These are phyloP conservation scores for Entelurus aequoreus DNA, from an alignment of 2,113 vertebrate genomes.

Conservation along the genomic window DNA sequence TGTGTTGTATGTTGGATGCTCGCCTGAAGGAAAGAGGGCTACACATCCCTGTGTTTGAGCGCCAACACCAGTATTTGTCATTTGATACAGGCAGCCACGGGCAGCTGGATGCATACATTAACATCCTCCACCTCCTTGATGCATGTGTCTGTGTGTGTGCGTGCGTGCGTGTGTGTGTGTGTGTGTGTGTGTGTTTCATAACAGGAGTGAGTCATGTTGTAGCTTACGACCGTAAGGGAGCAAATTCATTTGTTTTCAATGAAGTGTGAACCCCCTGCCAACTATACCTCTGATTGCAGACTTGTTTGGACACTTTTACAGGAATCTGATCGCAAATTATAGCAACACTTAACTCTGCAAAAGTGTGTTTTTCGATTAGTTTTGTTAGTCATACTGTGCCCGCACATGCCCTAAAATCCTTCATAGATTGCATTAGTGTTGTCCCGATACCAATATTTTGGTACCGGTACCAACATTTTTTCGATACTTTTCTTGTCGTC, in stretches of 20 bases:
- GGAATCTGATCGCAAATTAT: no score
- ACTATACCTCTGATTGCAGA: no score
- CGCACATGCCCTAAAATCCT: no score
- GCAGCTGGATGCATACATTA: constrained; percentile 48
- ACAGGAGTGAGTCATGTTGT: constrained; percentile 11
- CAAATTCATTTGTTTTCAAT: constrained; percentile 9
- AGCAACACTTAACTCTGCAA: no score
- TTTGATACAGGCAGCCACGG: constrained; percentile 40
- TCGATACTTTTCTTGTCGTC: no score
- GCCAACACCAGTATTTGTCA: constrained; percentile 46
- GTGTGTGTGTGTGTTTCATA: constrained; percentile 8
- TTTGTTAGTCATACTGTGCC: no score
- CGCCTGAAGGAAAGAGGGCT: constrained; percentile 38
- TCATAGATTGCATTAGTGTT: no score
- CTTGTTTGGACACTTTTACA: no score
- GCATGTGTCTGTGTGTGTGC: neutral
- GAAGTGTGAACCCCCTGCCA: constrained; percentile 1
- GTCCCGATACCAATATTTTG: no score
- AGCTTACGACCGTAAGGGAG: constrained; percentile 9
- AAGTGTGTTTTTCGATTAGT: no score
- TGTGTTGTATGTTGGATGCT: constrained; percentile 34
- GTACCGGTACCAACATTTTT: no score
- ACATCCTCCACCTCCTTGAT: constrained; percentile 12
- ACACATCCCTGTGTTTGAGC: constrained; percentile 30
- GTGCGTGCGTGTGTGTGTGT: neutral